Base-by-base conservation (phyloP, 1,140 invertebrate species). In the Chironomus tepperi region DNA sequence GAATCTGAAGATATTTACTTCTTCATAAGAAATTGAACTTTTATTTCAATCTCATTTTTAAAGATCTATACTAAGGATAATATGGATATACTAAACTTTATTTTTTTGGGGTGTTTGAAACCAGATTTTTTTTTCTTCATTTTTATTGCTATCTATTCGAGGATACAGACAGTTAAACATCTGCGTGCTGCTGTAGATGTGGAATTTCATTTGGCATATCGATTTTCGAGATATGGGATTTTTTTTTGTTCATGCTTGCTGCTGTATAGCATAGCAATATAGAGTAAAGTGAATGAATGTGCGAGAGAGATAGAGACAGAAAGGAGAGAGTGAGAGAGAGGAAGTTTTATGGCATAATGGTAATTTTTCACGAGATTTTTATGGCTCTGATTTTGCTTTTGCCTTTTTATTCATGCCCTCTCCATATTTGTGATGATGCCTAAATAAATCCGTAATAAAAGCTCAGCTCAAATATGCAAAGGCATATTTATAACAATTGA, bases 311-410 rank as follows among this genome's bases (percentile, higher is more conserved):
- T 5, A 57, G 47, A 57, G n/a, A n/a, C 5, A 57, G 47, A 57
- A 47, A n/a, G 47, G 47, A 57, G 47, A 57, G 43, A 47, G 15
- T 1, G 7, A 47, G 7, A 47, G 8, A 7, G 7, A 47, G 47
- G 18, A 9, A 70, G 9, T 70, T 70, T 70, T 70, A 70, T 70
- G 65, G 65, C 65, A 70, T 70, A 70, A 70, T 70, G 65, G 65
- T 70, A 70, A 70, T 70, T 70, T 70, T 70, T 70, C 65, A 70
- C 65, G 65, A 70, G 65, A 70, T 70, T 70, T 70, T 70, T 70
- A 70, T 70, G 65, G 65, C 19, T 70, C 65, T 70, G 65, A 70
- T 70, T 70, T 70, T 70, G 16, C 65, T 70, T 57, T 57, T 57
- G 47, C 65, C 16, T 21, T 70, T 67, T 70, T 70, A 57, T 70